Conservation (phyloP, 2,113 vertebrate species). For the Progne subis region DNA sequence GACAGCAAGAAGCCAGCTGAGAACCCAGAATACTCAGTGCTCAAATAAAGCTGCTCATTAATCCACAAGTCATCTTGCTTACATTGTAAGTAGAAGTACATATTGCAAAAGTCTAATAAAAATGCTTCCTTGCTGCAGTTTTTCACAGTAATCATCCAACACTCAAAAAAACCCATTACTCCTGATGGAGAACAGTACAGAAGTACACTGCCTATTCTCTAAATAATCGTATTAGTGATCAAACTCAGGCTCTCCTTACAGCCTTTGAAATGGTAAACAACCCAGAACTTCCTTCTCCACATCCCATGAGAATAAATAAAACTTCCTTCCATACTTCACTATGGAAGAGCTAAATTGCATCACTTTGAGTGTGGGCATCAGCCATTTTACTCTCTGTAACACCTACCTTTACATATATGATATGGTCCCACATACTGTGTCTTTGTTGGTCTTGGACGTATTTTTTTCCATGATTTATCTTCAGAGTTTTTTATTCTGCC, state of each 20-base stretch:
- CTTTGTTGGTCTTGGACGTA: constrained; percentile 94
- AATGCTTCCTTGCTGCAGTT: not conserved
- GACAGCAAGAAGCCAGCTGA: not conserved
- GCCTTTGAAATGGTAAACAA: not conserved
- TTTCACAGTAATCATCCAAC: not conserved
- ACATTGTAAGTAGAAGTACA: not conserved
- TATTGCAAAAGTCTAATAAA: not conserved
- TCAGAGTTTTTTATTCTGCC: constrained; percentile 85
- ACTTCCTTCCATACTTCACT: not conserved
- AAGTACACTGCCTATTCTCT: not conserved
- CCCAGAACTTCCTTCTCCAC: not conserved
- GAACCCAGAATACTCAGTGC: not conserved
- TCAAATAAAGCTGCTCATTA: not conserved
- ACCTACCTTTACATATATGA: constrained; percentile 97
- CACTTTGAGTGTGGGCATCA: not conserved
- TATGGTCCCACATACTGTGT: constrained; percentile 96
- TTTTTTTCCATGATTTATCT: constrained; percentile 91
- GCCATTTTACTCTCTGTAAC: not conserved
- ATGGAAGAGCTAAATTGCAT: not conserved
- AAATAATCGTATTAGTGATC: not conserved
- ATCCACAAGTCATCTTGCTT: not conserved
- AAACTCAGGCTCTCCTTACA: not conserved
- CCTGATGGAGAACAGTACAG: not conserved
- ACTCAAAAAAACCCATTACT: not conserved
- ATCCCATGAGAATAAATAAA: not conserved